Base-by-base conservation (phyloP, 1,140 invertebrate genomes). In the Stenopsyche tienmushanensis region DNA sequence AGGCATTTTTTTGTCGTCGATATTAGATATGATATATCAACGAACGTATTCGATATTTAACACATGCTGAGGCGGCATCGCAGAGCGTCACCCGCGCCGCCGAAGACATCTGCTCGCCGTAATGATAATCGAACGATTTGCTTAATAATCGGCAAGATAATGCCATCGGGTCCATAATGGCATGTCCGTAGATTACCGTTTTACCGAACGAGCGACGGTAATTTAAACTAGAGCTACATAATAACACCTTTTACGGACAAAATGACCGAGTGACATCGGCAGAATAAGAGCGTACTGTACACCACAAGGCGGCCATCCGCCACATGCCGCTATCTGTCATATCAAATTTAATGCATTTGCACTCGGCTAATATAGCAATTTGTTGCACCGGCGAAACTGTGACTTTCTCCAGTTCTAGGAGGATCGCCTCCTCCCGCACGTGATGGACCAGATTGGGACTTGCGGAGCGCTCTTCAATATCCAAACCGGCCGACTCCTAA, bases 241-340 rank as follows among this genome's bases (percentile, higher is more conserved):
- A 57, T 57, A 57, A 57, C 25, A 39, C 25, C 29, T n/a, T 57
- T 15, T 57, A 57, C 29, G 26, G 13, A 15, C 25, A 57, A 15
- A 25, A 41, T 57, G 53, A 57, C 53, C 34, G 53, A 41, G 53
- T 57, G 53, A 57, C 53, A 57, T 53, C 34, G 53, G 23, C 50
- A 18, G 13, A 13, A 42, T 42, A n/a, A n/a, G 45, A 18, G 23
- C 23, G 23, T 20, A 53, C 50, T 23, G 21, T 53, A 25, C 10
- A 49, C 47, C 10, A 49, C 15, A 49, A 20, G 9, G 44, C 17
- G 21, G n/a, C 21, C 23, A 21, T 54, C n/a, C 23, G 25, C 52
- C 52, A 24, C 25, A 54, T 54, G 52, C n/a, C 47, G n/a, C n/a
- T 50, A 50, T 20, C 47, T 50, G 47, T 50, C 47, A 50, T 50